Evolutionary conservation across 1,140 invertebrate genomes (phyloP), one percentile per base, ranked within the genome.

Genomic region (Chrysoperla carnea): DNA sequence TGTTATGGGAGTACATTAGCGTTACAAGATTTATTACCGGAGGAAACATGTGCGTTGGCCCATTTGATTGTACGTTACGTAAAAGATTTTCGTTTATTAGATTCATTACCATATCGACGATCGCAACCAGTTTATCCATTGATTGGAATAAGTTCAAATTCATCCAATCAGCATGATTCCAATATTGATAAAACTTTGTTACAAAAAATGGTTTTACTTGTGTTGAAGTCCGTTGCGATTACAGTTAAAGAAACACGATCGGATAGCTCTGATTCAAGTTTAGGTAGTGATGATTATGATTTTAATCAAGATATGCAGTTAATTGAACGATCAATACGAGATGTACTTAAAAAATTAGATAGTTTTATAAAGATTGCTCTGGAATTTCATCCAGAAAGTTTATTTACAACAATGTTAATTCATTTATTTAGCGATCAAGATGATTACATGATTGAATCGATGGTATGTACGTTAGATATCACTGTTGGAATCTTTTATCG

Each of bases 351-450:
- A 46, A 81, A 86, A 54, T 59, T 90, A 17, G 86, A 91, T 58
- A 67, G 70, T 29, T 87, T 85, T 56, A 78, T 90, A 3, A 85
- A 89, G 55, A 69, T 76, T 37, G 67, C 81, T 29, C 65, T 88
- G 48, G 81, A 85, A 41, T 90, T 84, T 57, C 84, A 89, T 62
- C 86, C 85, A 5, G 83, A 88, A 58, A 84, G 81, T 48, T 78
- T 82, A 17, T 73, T 90, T 40, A 84, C 83, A 7, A 85, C 88
- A 60, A 88, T 87, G 69, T 70, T 90, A 40, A 81, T 91, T 36
- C 81, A 85, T 55, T 63, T 92, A 36, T 90, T 92, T 55, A 76
- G 78, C 48, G 85, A 91, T 62, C 86, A 91, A 60, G 87, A 92
- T 57, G 87, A 92, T 58, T 85, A 84, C 49, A 58, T 92, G 40